Evolutionary conservation across 2,888 invertebrate genomes (phyloP), one percentile per base, ranked within the genome.

Genomic region (Neocrepidodera transversa): DNA sequence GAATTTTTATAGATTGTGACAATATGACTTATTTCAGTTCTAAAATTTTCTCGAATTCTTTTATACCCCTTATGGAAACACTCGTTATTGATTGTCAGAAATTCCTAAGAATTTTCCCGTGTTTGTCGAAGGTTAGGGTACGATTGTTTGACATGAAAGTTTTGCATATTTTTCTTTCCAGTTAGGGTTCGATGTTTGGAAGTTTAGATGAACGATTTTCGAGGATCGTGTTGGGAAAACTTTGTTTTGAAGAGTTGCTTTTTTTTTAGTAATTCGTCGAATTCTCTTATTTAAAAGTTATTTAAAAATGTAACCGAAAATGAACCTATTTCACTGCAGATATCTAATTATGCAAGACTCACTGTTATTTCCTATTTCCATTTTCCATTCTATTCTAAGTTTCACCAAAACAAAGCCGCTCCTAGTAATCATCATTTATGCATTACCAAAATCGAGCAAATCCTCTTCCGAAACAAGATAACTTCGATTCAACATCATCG

Each of bases 51-150:
- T 8, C 8, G 3, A 23, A 10, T 14, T 16, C 47, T 14, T 26
- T 26, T 47, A 26, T 47, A 13, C 8, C 16, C 62, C 64, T 62
- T 54, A 47, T 26, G 47, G 16, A 47, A 26, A 47, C 7, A 10
- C 47, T 11, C 16, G 30, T 47, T 47, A 47, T 47, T 47, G 28
- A 26, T 47, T 28, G 47, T 47, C 7, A 47, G 28, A 47, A 42
- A 26, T 47, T 47, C 17, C 38, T 38, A 7, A 10, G 17, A 38
- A 30, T 11, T 48, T 48, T 48, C 28, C 32, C 32, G 48, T 49
- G 49, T 49, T 49, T 49, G 49, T 49, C 49, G 49, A 49, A 35
- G 49, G 49, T 49, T 49, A 49, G 49, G 49, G 23, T 7, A 13
- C 49, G 32, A 49, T 49, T 49, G 49, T 49, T 49, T 23, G 49